phyloP scores from a whole-genome alignment of 2,888 invertebrate species.

The Villa cingulata region DNA sequence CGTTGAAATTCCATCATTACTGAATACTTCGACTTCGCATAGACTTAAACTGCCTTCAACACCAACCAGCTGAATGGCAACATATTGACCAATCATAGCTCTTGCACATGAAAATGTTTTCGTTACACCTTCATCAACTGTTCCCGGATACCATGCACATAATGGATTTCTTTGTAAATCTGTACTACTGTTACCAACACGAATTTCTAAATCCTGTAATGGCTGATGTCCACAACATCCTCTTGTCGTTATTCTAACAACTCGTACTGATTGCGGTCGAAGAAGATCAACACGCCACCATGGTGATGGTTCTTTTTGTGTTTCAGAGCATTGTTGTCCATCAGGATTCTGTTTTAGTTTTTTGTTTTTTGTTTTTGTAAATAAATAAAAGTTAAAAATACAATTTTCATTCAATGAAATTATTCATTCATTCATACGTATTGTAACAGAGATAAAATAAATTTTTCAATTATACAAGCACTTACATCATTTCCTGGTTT shows the following conservation, averaged over 20 bases:
- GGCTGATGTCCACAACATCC: constrained; percentile 64
- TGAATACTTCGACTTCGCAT: constrained; percentile 86
- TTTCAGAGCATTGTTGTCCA: constrained; percentile 78
- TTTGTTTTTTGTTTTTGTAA: neutral
- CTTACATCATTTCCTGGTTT: constrained; percentile 48
- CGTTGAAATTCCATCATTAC: constrained; percentile 78
- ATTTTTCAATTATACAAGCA: no score
- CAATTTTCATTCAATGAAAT: no score
- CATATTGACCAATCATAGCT: constrained; percentile 71
- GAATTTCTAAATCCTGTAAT: constrained; percentile 73
- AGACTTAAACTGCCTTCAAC: constrained; percentile 80
- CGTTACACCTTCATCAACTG: constrained; percentile 85
- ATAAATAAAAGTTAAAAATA: no score
- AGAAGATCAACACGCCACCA: constrained; percentile 89
- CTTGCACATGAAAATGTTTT: constrained; percentile 80
- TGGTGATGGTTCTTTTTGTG: constrained; percentile 76
- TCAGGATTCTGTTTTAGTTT: constrained; percentile 55
- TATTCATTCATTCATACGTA: no score
- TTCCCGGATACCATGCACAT: constrained; percentile 89
- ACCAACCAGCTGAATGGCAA: constrained; percentile 78
- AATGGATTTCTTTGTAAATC: constrained; percentile 78
- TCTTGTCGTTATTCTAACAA: constrained; percentile 69
- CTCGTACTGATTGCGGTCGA: constrained; percentile 68
- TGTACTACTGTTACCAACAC: constrained; percentile 81
- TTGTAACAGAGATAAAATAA: no score